Evolutionary conservation across 1,140 invertebrate genomes (phyloP), one percentile per base, ranked within the genome.

Genomic region (Aphelinus certus): DNA sequence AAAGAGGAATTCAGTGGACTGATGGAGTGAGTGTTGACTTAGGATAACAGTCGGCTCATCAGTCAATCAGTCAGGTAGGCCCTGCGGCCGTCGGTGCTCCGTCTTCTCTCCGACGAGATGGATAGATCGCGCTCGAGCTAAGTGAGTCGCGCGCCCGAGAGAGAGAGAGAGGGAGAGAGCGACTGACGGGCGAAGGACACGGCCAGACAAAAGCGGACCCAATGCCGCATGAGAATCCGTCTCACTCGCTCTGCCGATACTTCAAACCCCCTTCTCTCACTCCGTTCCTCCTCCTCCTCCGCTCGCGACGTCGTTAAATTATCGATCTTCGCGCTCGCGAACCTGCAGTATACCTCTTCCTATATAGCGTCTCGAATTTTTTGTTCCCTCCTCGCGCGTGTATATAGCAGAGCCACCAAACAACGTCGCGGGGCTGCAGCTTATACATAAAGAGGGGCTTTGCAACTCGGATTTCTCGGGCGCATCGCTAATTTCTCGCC

Each of bases 11-110:
- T 85, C 82, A 78, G 77, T 79, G 79, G 80, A 65, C 82, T 86
- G 87, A 88, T 87, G 84, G 83, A 87, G 85, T 84, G 83, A 86
- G 86, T 87, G 86, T 88, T 88, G 87, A 88, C 86, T 88, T 88
- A 85, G 87, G 86, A 87, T 86, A 87, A 86, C 85, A 86, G 86
- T 86, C 82, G 82, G 78, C 82, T 86, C 87, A 87, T 88, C 87
- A 82, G 86, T 88, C 87, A 88, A 88, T 87, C 86, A 85, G 84
- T 83, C 86, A 87, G 85, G 85, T 86, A 86, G 64, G 51, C 4
- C 57, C 81, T 80, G 79, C 79, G 77, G 79, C 74, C 77, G 78
- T 82, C 81, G 82, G 82, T 83, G 79, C 84, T 86, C 79, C 79
- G 81, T 87, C 85, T 86, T 86, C 79, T 77, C 76, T 75, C 78